Evolutionary conservation across 2,888 invertebrate species (phyloP), one percentile per base, ranked within the genome.

Genomic region (Limnephilus auricula): DNA sequence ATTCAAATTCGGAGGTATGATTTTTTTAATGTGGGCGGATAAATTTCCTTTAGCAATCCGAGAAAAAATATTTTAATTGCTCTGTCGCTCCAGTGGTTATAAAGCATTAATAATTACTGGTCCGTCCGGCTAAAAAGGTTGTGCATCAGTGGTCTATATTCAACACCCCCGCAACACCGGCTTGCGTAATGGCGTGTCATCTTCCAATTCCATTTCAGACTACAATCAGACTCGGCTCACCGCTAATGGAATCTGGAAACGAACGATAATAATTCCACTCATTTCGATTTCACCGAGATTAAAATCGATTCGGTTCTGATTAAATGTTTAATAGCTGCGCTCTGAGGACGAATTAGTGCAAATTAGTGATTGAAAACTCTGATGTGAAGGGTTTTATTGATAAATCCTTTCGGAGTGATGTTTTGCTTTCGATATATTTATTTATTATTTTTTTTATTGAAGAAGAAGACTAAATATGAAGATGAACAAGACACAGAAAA

Each of bases 111-210:
- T n/a, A n/a, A n/a, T n/a, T n/a, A n/a, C n/a, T n/a, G n/a, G 45
- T 13, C 45, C 15, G 2, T 45, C 2, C 15, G 15, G 13, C 45
- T 45, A 15, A 45, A 45, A 45, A 15, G 45, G 13, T n/a, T n/a
- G 31, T n/a, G 45, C 85, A 30, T 4, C 45, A 2, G 25, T n/a
- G 45, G 50, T n/a, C 50, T 45, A 30, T 2, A n/a, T 79, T n/a
- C 10, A 31, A 15, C 25, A 32, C 65, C 10, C 50, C 31, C 15
- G 78, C 50, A 40, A 40, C 40, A 40, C 40, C 40, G 40, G 50
- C 45, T 65, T 87, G 78, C 87, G 65, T 87, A 87, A 87, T 87
- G 87, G 87, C 87, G 87, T 87, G 87, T 87, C 87, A 87, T 87
- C 87, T 87, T 87, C 87, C 65, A 87, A 87, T 87, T 87, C 87